Evolutionary conservation across 2,797 vertebrate species (phyloP).

Genomic region (Enteromius afrohamiltoni): DNA sequence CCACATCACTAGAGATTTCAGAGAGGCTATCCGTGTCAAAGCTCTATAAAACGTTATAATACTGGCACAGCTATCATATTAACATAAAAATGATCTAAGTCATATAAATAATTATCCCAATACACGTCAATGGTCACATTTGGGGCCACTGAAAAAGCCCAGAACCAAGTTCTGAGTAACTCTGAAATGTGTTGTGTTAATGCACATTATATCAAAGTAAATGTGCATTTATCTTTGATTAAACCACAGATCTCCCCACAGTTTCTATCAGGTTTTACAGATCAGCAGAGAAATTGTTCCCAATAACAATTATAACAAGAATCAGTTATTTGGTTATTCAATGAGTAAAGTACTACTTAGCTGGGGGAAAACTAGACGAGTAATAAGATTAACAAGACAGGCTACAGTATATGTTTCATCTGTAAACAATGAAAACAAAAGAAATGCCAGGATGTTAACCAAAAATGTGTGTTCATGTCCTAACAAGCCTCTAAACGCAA

Average conservation of each 20-base stretch:
- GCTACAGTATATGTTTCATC: neutral
- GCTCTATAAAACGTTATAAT: neutral
- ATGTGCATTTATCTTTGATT: neutral
- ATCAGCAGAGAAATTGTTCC: neutral
- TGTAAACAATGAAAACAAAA: constrained; percentile 19
- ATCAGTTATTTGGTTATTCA: neutral
- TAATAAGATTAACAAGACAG: neutral
- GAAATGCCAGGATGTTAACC: neutral
- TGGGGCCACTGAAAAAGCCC: neutral
- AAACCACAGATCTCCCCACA: too few species aligned
- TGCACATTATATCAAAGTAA: neutral
- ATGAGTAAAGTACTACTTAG: neutral
- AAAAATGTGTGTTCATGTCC: constrained; percentile 36
- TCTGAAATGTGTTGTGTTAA: neutral
- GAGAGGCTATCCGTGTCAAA: neutral
- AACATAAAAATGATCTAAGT: neutral
- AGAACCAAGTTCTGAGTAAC: neutral
- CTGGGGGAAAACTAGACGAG: neutral
- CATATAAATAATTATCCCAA: neutral
- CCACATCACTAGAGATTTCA: neutral
- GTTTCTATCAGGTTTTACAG: neutral
- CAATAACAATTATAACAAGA: neutral
- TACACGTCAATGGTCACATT: neutral
- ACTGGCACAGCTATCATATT: neutral
- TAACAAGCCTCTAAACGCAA: constrained; percentile 16